phyloP scores from a whole-genome alignment of 2,113 vertebrate species.

The Gallinago media region DNA sequence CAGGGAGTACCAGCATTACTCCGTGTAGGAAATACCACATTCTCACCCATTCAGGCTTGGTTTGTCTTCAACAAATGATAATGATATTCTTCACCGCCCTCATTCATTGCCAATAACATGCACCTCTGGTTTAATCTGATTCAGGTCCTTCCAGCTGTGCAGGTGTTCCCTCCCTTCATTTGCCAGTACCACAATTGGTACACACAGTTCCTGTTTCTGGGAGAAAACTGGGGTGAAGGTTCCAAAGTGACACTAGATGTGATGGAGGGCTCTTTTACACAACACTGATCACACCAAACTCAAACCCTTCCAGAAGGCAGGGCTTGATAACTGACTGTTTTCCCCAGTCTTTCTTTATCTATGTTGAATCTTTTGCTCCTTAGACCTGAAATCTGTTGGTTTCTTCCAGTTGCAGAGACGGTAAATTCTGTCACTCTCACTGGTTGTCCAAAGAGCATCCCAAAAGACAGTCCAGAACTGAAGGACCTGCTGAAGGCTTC shows the following conservation, averaged over 20 bases:
- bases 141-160: not conserved
- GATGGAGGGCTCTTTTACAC: not conserved
- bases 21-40: not conserved
- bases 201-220: not conserved
- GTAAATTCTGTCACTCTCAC: rapidly evolving
- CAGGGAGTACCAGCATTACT: not conserved
- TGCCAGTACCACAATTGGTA: not conserved
- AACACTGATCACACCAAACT: not conserved
- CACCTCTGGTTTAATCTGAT: not conserved
- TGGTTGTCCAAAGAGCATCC: constrained; percentile 19
- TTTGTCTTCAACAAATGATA: not conserved
- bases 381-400: not conserved
- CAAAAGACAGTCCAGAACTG: constrained; percentile 46
- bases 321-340: not conserved
- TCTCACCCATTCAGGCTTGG: not conserved
- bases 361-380: not conserved
- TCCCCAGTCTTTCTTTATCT: not conserved
- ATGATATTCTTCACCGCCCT: not conserved
- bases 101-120: not conserved
- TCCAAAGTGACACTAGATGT: not conserved
- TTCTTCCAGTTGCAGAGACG: constrained; percentile 20
- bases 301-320: not conserved
- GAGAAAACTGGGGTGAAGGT: not conserved
- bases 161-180: not conserved
- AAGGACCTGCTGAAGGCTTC: constrained; percentile 41